Evolutionary conservation across 2,113 vertebrate species (phyloP).

Genomic region (Albula goreensis): DNA sequence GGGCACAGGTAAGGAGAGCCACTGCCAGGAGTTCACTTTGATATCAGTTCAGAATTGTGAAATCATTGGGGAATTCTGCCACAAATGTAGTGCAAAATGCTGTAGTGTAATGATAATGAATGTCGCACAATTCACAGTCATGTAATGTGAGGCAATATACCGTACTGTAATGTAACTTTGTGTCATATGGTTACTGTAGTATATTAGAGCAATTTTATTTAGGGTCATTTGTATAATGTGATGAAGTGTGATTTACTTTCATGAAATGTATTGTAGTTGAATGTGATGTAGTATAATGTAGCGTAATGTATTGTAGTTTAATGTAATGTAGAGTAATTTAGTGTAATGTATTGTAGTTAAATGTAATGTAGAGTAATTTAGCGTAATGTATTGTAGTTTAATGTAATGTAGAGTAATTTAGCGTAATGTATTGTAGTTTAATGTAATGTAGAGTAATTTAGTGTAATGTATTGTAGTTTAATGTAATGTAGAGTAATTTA

Average conservation of each 20-base stretch:
- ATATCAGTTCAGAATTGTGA: too few relatives aligned
- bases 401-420: not conserved
- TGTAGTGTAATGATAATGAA: too few relatives aligned
- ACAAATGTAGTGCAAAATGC: too few relatives aligned
- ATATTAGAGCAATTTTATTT: not conserved
- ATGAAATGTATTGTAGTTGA: not conserved
- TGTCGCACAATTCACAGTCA: not conserved
- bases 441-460: not conserved
- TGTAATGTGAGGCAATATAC: not conserved
- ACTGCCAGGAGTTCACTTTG: too few relatives aligned
- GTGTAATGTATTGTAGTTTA: too few relatives aligned
- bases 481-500: too few relatives aligned
- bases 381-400: not conserved
- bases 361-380: not conserved
- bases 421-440: not conserved
- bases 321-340: not conserved
- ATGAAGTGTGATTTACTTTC: not conserved
- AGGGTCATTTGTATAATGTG: not conserved
- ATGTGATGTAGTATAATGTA: not conserved
- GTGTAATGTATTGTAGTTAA: not conserved
- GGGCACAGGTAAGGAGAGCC: too few relatives aligned
- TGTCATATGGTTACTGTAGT: not conserved
- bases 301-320: not conserved
- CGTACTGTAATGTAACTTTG: not conserved
- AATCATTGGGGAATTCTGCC: too few relatives aligned